phyloP scores from a whole-genome alignment of 2,797 vertebrate genomes.

The Hyperoplus lanceolatus region DNA sequence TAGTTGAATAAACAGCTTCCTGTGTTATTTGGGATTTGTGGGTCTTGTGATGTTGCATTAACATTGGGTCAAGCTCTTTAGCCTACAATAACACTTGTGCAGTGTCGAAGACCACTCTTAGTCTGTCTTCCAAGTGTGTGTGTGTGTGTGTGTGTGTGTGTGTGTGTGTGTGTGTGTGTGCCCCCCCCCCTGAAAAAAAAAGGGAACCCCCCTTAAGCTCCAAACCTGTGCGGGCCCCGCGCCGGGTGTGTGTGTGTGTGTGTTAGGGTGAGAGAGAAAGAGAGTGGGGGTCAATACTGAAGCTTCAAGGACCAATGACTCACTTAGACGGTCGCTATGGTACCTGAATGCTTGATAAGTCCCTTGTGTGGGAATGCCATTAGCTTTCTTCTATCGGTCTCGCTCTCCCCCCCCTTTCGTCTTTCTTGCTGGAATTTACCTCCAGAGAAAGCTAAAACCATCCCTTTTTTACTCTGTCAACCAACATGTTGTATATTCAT shows the following conservation, averaged over 20 bases:
- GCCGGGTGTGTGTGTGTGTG: not conserved
- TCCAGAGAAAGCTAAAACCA: slow-evolving; percentile 2
- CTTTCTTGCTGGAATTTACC: not conserved
- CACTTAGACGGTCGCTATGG: slow-evolving; percentile 55
- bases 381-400: slow-evolving; percentile 16
- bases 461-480: not conserved
- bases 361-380: slow-evolving; percentile 30
- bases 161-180: no score
- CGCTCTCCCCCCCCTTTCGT: not conserved
- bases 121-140: slow-evolving; percentile 13
- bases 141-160: slow-evolving; percentile 2
- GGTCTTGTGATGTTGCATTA: slow-evolving; percentile 41
- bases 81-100: slow-evolving; percentile 5
- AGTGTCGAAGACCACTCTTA: slow-evolving; percentile 6
- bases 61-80: slow-evolving; percentile 33
- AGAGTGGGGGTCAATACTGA: slow-evolving; percentile 31
- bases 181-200: no score
- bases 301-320: slow-evolving; percentile 51
- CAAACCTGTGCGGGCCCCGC: no score
- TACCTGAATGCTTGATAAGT: slow-evolving; percentile 60
- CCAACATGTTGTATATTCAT: not conserved
- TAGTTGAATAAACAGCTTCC: not conserved
- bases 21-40: slow-evolving; percentile 26
- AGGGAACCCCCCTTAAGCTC: no score
- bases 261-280: not conserved